Conservation (phyloP, 2,113 vertebrate genomes). For the Electrona antarctica region DNA sequence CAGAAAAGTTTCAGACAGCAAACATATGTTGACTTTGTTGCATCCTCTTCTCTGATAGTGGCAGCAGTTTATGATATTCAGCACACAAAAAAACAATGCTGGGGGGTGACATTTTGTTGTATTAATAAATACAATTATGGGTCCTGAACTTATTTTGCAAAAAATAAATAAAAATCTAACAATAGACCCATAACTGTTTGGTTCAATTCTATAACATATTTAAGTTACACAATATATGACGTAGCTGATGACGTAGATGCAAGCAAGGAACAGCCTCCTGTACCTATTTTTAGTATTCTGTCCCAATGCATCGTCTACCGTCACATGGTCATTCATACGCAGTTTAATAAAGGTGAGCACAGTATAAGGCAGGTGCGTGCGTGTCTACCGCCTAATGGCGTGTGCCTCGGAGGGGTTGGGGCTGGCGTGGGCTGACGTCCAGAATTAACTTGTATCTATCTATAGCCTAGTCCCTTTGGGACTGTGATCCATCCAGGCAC, state of each 20-base stretch:
- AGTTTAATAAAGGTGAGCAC: conserved; percentile 5
- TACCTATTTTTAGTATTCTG: not conserved
- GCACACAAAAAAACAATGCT: too few relatives aligned
- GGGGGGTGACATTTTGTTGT: too few relatives aligned
- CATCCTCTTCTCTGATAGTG: too few relatives aligned
- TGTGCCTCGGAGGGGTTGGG: conserved; percentile 31
- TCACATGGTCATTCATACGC: conserved; percentile 30
- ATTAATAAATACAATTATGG: too few relatives aligned
- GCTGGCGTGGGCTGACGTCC: conserved; percentile 46
- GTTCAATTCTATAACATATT: conserved; percentile 21
- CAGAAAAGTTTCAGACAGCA: too few relatives aligned
- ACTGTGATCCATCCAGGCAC: conserved; percentile 27
- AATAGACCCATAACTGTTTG: not conserved
- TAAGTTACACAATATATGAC: not conserved
- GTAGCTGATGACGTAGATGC: too few relatives aligned
- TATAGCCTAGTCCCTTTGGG: conserved; percentile 35
- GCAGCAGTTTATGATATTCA: too few relatives aligned
- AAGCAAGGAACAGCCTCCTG: too few relatives aligned
- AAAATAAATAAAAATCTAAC: too few relatives aligned
- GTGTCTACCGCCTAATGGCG: conserved; percentile 49
- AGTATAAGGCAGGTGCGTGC: conserved; percentile 38
- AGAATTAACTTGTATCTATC: conserved; percentile 51
- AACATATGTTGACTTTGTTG: too few relatives aligned
- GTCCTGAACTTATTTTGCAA: too few relatives aligned
- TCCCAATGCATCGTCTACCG: conserved; percentile 19